phyloP scores from a whole-genome alignment of 2,888 invertebrate species.

The Hypomecis atomaria region DNA sequence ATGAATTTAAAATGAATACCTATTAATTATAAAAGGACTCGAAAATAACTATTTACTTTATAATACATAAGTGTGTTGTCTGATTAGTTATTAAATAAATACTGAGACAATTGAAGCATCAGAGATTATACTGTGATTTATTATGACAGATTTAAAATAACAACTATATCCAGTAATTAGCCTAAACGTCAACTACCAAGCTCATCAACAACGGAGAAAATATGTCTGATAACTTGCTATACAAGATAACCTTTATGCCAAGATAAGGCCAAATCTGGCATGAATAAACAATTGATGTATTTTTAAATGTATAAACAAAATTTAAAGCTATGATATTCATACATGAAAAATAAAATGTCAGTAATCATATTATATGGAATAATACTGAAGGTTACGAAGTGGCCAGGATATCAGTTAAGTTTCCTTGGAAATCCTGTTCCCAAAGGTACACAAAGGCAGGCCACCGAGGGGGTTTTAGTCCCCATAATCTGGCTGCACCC shows the following conservation, averaged over 20 bases:
- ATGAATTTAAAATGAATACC: neutral
- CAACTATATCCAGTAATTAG: slow-evolving; percentile 23
- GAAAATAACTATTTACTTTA: neutral
- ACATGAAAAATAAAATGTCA: too few species aligned
- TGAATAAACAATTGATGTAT: slow-evolving; percentile 51
- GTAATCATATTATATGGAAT: too few species aligned
- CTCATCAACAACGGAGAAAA: slow-evolving; percentile 56
- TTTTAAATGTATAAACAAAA: slow-evolving; percentile 25
- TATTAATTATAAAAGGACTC: too few species aligned
- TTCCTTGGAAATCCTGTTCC: too few species aligned
- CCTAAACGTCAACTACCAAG: slow-evolving; percentile 24
- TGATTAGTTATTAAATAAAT: neutral
- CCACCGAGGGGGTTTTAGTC: too few species aligned
- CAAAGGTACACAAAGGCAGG: too few species aligned
- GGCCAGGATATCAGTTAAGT: too few species aligned
- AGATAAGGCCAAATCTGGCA: slow-evolving; percentile 60
- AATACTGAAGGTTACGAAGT: too few species aligned
- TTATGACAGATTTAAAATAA: slow-evolving; percentile 24
- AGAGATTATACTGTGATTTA: slow-evolving; percentile 18
- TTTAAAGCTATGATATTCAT: too few species aligned
- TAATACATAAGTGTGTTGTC: neutral
- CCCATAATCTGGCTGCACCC: too few species aligned
- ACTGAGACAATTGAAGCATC: slow-evolving; percentile 3
- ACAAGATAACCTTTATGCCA: slow-evolving; percentile 61
- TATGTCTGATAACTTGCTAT: slow-evolving; percentile 59